Conservation (phyloP, 2,113 vertebrate species). For the Hemiprocne comata region DNA sequence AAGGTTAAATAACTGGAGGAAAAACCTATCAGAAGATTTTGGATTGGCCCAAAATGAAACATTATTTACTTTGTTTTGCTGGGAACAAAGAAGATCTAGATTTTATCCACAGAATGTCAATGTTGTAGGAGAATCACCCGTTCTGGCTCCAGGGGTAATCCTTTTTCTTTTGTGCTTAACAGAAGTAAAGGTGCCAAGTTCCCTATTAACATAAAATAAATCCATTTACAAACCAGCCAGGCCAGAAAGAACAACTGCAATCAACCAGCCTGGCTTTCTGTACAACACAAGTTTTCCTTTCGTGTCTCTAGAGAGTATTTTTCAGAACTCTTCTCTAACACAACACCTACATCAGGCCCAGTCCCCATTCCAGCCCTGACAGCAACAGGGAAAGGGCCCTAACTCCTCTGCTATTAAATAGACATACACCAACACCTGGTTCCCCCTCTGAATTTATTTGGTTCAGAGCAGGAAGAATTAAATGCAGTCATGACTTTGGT, state of each 20-base stretch:
- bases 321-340: not conserved
- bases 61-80: not conserved
- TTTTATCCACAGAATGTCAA: not conserved
- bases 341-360: not conserved
- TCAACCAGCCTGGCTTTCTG: not conserved
- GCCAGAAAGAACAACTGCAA: not conserved
- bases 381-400: not conserved
- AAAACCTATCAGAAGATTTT: not conserved
- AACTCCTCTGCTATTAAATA: not conserved
- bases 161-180: not conserved
- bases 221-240: not conserved
- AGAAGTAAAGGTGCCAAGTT: not conserved
- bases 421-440: accelerated
- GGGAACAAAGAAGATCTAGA: not conserved
- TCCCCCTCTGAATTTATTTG: not conserved
- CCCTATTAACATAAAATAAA: not conserved
- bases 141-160: not conserved
- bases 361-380: not conserved
- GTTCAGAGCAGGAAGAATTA: not conserved
- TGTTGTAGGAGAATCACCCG: not conserved
- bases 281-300: not conserved
- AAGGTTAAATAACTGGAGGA: not conserved
- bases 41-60: not conserved
- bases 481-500: not conserved
- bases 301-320: not conserved